Conservation (phyloP, 2,888 invertebrate genomes). For the Cosmia trapezina region DNA sequence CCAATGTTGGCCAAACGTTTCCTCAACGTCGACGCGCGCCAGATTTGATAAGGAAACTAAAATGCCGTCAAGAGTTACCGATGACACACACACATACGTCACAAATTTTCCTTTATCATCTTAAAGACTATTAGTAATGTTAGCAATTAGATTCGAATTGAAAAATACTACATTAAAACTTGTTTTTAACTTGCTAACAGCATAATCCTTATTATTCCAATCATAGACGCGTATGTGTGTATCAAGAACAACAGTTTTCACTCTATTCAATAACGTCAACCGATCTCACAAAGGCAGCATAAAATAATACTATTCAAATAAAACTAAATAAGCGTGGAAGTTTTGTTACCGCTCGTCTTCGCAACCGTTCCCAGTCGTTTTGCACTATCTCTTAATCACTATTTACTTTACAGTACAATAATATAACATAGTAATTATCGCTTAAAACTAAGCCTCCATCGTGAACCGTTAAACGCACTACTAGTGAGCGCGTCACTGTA, state of each 20-base stretch:
- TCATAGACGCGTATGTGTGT: constrained; percentile 50
- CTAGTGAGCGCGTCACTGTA: constrained; percentile 73
- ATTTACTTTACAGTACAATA: constrained; percentile 86
- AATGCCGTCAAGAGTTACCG: constrained; percentile 67
- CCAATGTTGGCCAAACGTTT: constrained; percentile 75
- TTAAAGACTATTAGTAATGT: constrained; percentile 59
- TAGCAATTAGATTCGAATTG: constrained; percentile 60
- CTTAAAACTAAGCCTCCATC: constrained; percentile 85
- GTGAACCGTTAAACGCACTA: constrained; percentile 79
- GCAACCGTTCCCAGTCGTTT: constrained; percentile 89
- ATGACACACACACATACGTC: constrained; percentile 68
- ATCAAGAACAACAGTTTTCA: constrained; percentile 55
- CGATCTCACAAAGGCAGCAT: constrained; percentile 72
- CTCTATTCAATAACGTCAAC: constrained; percentile 62
- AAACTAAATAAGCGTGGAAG: constrained; percentile 71
- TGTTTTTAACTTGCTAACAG: constrained; percentile 50
- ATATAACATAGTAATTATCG: constrained; percentile 85
- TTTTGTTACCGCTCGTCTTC: constrained; percentile 69
- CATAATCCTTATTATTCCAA: constrained; percentile 44
- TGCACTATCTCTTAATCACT: constrained; percentile 88
- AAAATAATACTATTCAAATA: constrained; percentile 69
- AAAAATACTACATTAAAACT: constrained; percentile 38
- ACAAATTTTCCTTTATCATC: constrained; percentile 68
- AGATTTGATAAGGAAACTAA: constrained; percentile 74
- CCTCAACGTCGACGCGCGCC: constrained; percentile 72